phyloP scores from a whole-genome alignment of 2,113 vertebrate species.

The Leucopternis melanops region DNA sequence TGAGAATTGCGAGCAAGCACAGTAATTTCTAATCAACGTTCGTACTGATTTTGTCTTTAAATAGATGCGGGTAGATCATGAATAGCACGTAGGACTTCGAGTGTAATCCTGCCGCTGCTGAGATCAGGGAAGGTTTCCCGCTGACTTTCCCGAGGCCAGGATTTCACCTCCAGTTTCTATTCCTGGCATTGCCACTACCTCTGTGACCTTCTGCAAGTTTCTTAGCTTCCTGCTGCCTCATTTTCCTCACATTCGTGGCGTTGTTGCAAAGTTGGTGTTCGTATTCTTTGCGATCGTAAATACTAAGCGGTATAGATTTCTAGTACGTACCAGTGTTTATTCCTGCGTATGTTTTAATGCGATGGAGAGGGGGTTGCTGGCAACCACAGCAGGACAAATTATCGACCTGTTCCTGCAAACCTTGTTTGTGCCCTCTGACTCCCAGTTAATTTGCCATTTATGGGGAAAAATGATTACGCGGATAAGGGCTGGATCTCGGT shows the following conservation, averaged over 20 bases:
- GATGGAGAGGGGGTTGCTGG: neutral
- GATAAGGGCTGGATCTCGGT: neutral
- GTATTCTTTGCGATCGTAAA: neutral
- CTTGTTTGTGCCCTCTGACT: neutral
- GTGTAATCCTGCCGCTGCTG: neutral
- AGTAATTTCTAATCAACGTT: neutral
- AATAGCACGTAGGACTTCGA: neutral
- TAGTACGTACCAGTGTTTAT: neutral
- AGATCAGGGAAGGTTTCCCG: neutral
- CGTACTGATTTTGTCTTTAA: neutral
- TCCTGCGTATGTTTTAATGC: neutral
- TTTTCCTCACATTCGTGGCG: neutral
- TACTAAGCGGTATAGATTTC: neutral
- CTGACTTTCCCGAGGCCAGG: neutral
- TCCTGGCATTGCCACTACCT: neutral
- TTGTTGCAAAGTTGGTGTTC: neutral
- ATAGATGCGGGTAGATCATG: neutral
- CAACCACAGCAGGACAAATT: neutral
- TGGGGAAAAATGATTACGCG: neutral
- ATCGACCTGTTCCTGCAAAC: slow-evolving; percentile 1
- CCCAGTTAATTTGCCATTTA: neutral
- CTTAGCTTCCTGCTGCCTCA: neutral
- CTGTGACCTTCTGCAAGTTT: slow-evolving; percentile 41
- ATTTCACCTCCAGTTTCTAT: slow-evolving; percentile 45
- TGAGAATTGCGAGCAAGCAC: neutral